Evolutionary conservation across 2,888 invertebrate genomes (phyloP), one percentile per base, ranked within the genome.

Genomic region (Meiosimyza platycephala): DNA sequence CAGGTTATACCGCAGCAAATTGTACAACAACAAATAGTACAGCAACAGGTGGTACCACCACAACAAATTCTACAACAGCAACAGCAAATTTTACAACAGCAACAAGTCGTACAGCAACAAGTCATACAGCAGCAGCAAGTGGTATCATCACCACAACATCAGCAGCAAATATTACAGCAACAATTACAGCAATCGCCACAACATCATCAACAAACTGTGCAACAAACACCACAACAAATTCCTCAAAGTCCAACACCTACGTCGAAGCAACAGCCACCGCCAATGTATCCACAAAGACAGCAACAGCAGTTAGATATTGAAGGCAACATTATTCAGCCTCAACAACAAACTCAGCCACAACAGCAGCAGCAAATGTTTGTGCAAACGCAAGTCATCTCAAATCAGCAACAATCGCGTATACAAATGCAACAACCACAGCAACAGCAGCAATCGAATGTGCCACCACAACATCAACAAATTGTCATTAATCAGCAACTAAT

Each of bases 51-150:
- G 28, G 28, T 28, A 28, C 28, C 28, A 28, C 28, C 2, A 28
- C 77, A 77, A 12, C 79, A 77, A 15, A 74, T 77, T 60, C 76
- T 89, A 76, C 88, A 89, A 78, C 90, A 79, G 52, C 80, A 84
- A 50, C 86, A 84, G 70, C 28, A 28, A 28, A 28, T 28, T 28
- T 28, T 28, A 28, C 28, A 28, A 28, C 28, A 28, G 28, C 89
- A 88, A 55, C 81, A 79, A 73, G 75, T 74, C 33, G 75, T 72
- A 40, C 80, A 78, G 52, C 83, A 83, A 33, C 81, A 81, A 11
- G 87, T 88, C 5, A 18, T 84, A 71, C 89, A 89, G 72, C 87
- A 85, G 76, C 89, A 89, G 72, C 87, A 85, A 76, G 74, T 73
- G 48, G 9, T 40, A 40, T 79, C 78, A 55, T 79, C 80, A 62